Evolutionary conservation across 2,888 invertebrate genomes (phyloP), one percentile per base, ranked within the genome.

Genomic region (Crossocerus cetratus): DNA sequence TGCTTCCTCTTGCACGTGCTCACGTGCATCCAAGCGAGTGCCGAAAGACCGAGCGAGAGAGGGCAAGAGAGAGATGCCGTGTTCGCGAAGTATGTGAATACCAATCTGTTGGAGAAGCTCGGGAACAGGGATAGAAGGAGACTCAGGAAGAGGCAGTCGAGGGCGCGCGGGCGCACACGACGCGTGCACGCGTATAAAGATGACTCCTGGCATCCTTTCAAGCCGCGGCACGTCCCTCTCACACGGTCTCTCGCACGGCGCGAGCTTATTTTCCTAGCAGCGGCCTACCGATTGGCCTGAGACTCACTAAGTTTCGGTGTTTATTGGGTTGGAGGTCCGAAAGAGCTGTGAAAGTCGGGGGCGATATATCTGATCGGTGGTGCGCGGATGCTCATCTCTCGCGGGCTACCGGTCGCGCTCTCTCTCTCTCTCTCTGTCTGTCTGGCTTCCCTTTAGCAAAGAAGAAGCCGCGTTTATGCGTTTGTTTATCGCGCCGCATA

Each of bases 401-500:
- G 32, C 3, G 3, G 32, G 8, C 32, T 32, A n/a, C n/a, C n/a
- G n/a, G 8, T 32, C 8, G 0, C 32, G 32, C 8, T 32, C 32
- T 32, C n/a, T 8, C 1, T 32, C 32, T 32, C 4, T 32, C 23
- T 32, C 4, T 32, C 23, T 32, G 32, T 32, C 32, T 32, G 32
- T 32, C 32, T 32, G 32, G 32, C 32, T 32, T 32, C 32, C 8
- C 32, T 32, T 16, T 49, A 14, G 49, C 49, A 49, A 49, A 49
- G 85, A 88, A 88, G 87, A 83, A 78, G 86, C 87, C 88, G 88
- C 87, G 81, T 78, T 86, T 80, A 79, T 62, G 82, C 81, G 83
- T 86, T 85, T 88, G 88, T 89, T 89, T 89, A 89, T 88, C 84
- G 83, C 85, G 78, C 85, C 87, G 84, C 89, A 89, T 89, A 88